Evolutionary conservation across 2,113 vertebrate species (phyloP).

Genomic region (Myotis davidii): DNA sequence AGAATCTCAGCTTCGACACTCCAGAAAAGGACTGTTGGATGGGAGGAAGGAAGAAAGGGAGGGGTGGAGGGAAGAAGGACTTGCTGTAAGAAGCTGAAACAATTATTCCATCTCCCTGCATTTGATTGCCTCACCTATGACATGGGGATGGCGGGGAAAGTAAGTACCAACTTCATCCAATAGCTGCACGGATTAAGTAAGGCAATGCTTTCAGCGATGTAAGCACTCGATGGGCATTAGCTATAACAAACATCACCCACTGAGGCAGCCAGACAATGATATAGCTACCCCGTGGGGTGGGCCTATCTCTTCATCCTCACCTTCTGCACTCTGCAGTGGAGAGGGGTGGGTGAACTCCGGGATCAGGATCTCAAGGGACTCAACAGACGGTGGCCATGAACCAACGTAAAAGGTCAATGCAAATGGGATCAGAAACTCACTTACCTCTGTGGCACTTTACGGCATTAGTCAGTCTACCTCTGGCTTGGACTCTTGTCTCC

Average conservation of each 20-base stretch:
- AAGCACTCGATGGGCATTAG: too few relatives aligned
- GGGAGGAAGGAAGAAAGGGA: too few relatives aligned
- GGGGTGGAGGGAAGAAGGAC: not conserved
- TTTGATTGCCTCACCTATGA: not conserved
- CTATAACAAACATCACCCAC: not conserved
- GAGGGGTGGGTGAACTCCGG: not conserved
- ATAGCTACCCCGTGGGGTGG: fast-evolving
- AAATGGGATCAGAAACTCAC: not conserved
- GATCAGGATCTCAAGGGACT: not conserved
- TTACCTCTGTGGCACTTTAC: fast-evolving
- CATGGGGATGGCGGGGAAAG: not conserved
- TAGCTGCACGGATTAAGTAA: not conserved
- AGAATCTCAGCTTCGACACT: not conserved
- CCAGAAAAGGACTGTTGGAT: not conserved
- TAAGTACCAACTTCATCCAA: not conserved
- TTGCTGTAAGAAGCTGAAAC: not conserved
- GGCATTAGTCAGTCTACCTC: not conserved
- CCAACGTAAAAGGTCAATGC: fast-evolving
- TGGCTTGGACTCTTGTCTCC: not conserved
- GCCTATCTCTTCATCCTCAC: not conserved
- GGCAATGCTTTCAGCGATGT: not conserved
- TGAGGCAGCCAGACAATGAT: not conserved
- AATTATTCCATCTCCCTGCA: not conserved
- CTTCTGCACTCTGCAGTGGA: not conserved
- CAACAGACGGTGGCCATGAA: not conserved